Conservation (phyloP, 2,797 vertebrate genomes). For the Myotis findleyi region DNA sequence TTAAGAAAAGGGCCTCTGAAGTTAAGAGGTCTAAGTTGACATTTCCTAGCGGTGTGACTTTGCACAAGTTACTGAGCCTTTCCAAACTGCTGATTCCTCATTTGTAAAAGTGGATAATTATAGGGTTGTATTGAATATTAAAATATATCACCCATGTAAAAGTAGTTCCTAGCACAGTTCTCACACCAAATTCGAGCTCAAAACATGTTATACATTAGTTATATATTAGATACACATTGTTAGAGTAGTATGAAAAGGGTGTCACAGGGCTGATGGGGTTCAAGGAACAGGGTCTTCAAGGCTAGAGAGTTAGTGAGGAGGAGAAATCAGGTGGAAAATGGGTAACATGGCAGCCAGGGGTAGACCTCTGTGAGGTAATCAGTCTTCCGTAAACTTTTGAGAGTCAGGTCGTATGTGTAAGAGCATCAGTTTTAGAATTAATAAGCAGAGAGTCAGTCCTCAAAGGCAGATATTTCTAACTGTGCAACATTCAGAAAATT, state of each 20-base stretch:
- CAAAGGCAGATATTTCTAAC: slow-evolving; percentile 30
- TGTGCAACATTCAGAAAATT: slow-evolving; percentile 8
- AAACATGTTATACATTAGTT: background rate
- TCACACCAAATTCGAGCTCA: background rate
- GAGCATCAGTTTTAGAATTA: slow-evolving; percentile 37
- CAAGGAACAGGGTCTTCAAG: background rate
- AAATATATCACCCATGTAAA: background rate
- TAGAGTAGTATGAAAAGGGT: background rate
- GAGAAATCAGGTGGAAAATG: background rate
- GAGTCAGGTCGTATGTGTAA: background rate
- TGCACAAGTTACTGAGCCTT: background rate
- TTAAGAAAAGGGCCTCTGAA: background rate
- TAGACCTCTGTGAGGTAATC: background rate
- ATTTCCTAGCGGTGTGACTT: background rate
- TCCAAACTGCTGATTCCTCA: background rate
- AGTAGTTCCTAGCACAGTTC: background rate
- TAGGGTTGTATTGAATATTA: background rate
- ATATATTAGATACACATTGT: too few relatives aligned
- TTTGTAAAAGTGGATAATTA: background rate
- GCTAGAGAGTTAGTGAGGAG: background rate
- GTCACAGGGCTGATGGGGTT: background rate
- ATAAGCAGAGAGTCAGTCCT: background rate
- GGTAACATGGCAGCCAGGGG: background rate
- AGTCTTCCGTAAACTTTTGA: background rate
- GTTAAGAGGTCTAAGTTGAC: background rate